Conservation (phyloP, 2,113 vertebrate genomes). For the Triplophysa dalaica region DNA sequence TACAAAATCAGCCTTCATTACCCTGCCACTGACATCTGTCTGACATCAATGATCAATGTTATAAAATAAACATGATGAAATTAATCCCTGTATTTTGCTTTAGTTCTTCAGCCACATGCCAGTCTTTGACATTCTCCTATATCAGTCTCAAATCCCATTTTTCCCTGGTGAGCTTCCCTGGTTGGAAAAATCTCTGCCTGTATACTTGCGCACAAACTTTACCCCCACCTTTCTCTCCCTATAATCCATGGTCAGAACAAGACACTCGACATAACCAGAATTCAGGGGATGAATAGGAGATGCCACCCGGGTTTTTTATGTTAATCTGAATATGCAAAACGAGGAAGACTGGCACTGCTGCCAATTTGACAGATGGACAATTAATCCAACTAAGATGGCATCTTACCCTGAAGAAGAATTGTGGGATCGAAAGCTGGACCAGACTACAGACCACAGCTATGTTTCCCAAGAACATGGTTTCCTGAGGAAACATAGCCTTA, state of each 20-base stretch:
- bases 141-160: conserved; percentile 18
- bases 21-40: conserved; percentile 5
- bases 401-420: conserved; percentile 74
- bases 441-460: conserved; percentile 44
- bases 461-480: conserved; percentile 19
- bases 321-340: conserved; percentile 65
- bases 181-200: conserved; percentile 29
- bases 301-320: conserved; percentile 62
- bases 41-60: conserved; percentile 1
- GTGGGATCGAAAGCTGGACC: conserved; percentile 60
- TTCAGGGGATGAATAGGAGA: conserved; percentile 14
- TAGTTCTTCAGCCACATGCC: conserved; percentile 12
- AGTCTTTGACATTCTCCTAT: conserved; percentile 2
- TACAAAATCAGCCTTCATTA: neutral
- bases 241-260: conserved; percentile 43
- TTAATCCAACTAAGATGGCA: conserved; percentile 76
- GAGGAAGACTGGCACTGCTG: conserved; percentile 55
- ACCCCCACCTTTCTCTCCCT: neutral
- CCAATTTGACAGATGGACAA: conserved; percentile 78
- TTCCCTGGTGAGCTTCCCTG: conserved; percentile 27
- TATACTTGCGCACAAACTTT: conserved; percentile 22
- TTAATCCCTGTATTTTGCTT: conserved; percentile 35
- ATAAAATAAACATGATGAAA: conserved; percentile 37
- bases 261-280: conserved; percentile 35
- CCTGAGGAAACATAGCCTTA: conserved; percentile 25